A percentile compares a stretch with the other conserved stretches of the same genome.
phyloP scores from a whole-genome alignment of 2,797 vertebrate genomes.

The Neosilurus mollespiculum region DNA sequence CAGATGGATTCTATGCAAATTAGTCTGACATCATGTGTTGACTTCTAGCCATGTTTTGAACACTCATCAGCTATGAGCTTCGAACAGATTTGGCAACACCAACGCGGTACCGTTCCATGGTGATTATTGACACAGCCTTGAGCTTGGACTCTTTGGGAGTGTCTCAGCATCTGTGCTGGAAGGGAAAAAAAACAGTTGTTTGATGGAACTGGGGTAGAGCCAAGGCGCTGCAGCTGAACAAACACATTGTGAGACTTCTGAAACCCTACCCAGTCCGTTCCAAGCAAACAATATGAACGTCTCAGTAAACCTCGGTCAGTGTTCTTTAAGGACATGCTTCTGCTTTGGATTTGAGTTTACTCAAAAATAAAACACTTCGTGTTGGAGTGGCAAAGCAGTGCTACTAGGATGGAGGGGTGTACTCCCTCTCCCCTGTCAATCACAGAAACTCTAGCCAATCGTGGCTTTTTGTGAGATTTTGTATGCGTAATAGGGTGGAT shows the following conservation, averaged over 20 bases:
- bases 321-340: background rate
- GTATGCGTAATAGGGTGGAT: background rate
- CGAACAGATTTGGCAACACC: background rate
- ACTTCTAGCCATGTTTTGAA: background rate
- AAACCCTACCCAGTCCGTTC: background rate
- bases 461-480: too few relatives aligned
- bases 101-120: background rate
- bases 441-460: background rate
- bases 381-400: background rate
- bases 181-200: background rate
- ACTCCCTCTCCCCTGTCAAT: background rate
- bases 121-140: background rate
- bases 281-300: background rate
- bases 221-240: background rate
- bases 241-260: background rate
- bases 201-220: background rate
- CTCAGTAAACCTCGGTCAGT: too few relatives aligned
- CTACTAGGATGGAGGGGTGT: background rate
- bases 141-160: background rate
- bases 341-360: background rate
- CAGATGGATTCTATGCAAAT: background rate
- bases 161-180: conserved; percentile 6
- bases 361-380: background rate
- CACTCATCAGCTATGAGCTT: background rate
- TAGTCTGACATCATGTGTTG: background rate